A percentile compares a stretch with the other conserved stretches of the same genome.
Conservation (phyloP, 2,888 invertebrate species). For the Yponomeuta sedellus region DNA sequence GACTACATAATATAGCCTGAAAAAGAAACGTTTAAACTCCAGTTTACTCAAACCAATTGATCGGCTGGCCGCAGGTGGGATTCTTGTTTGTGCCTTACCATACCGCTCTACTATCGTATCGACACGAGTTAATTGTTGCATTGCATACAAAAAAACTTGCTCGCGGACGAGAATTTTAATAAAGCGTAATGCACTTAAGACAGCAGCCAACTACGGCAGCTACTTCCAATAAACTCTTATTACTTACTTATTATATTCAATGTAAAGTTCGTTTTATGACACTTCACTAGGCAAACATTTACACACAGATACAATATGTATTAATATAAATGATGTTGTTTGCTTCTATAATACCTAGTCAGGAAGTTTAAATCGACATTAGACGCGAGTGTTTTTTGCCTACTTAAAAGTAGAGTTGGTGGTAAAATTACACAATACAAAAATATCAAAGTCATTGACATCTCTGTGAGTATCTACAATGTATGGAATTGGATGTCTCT, state of each 20-base stretch:
- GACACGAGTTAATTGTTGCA: conserved; percentile 37
- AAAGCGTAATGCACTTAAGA: not conserved
- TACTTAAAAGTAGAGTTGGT: too few species aligned
- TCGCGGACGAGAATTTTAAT: not conserved
- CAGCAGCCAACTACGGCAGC: not conserved
- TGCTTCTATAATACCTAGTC: too few species aligned
- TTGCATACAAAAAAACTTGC: conserved; percentile 27
- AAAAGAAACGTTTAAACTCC: not conserved
- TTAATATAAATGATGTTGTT: too few species aligned
- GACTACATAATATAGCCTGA: too few species aligned
- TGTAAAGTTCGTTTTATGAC: not conserved
- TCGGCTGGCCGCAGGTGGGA: not conserved
- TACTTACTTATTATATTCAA: not conserved
- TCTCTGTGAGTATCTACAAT: too few species aligned
- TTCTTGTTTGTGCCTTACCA: conserved; percentile 30
- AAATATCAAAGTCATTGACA: too few species aligned
- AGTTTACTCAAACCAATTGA: not conserved
- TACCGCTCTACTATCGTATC: conserved; percentile 28
- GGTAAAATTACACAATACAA: too few species aligned
- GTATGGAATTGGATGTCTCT: too few species aligned
- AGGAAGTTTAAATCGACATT: too few species aligned
- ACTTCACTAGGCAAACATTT: too few species aligned
- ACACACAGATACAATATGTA: too few species aligned
- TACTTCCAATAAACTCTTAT: not conserved
- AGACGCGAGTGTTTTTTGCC: too few species aligned